phyloP scores from a whole-genome alignment of 2,113 vertebrate genomes.

The Camelus bactrianus region DNA sequence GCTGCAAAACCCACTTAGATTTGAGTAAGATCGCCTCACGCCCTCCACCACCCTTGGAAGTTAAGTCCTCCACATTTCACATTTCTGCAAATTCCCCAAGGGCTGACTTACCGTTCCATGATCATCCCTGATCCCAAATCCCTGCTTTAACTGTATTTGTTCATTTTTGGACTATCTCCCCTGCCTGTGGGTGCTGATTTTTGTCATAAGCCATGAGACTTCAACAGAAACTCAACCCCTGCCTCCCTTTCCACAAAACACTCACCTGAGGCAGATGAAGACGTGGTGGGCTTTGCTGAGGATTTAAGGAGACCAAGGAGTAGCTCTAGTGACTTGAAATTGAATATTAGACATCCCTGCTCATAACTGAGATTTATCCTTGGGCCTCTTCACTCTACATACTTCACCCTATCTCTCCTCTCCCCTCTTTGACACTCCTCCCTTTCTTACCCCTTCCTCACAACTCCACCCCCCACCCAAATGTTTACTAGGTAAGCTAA shows the following conservation, averaged over 20 bases:
- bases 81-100: background rate
- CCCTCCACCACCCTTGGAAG: background rate
- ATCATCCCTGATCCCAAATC: background rate
- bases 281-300: background rate
- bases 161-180: background rate
- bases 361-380: background rate
- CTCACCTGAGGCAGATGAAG: background rate
- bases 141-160: background rate
- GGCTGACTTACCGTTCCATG: background rate
- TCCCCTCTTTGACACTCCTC: background rate
- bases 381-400: background rate
- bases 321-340: background rate
- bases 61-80: background rate
- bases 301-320: background rate
- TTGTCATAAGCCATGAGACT: background rate
- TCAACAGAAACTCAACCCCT: background rate
- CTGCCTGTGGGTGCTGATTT: background rate
- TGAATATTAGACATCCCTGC: background rate
- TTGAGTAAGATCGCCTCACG: background rate
- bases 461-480: background rate
- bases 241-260: slow-evolving; percentile 6
- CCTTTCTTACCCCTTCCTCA: background rate
- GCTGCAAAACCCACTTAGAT: background rate
- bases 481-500: background rate
- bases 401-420: background rate